Percentiles rank a stretch among this genome's conserved stretches.
phyloP scores from a whole-genome alignment of 2,113 vertebrate genomes.

The Labeo catla region DNA sequence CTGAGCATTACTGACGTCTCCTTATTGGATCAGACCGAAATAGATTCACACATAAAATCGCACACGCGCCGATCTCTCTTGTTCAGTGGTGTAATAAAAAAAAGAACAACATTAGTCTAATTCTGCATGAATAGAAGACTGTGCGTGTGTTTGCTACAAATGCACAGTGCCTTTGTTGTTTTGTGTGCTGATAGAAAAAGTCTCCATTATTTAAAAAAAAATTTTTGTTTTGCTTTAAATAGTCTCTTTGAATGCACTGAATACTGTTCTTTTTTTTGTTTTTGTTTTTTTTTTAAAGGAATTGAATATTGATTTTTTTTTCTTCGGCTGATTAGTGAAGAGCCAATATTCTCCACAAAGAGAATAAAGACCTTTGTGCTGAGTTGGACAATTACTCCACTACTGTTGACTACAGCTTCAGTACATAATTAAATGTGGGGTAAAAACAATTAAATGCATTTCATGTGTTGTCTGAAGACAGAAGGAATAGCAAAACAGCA shows the following conservation, averaged over 20 bases:
- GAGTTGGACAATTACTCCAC: slow-evolving; percentile 22
- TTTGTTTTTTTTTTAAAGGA: neutral
- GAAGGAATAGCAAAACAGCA: neutral
- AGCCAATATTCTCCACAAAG: slow-evolving; percentile 35
- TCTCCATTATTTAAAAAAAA: slow-evolving; percentile 9
- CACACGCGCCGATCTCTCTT: slow-evolving; percentile 5
- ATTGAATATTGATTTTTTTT: slow-evolving; percentile 38
- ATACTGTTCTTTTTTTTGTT: slow-evolving; percentile 24
- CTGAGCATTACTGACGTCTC: slow-evolving; percentile 62
- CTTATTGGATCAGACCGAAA: slow-evolving; percentile 64
- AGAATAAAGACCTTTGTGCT: slow-evolving; percentile 20
- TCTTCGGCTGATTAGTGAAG: slow-evolving; percentile 37
- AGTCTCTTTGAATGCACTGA: slow-evolving; percentile 22
- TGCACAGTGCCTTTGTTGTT: slow-evolving; percentile 53
- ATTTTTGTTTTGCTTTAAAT: neutral
- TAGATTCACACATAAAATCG: slow-evolving; percentile 28
- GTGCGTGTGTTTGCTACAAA: slow-evolving; percentile 29
- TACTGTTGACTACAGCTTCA: slow-evolving; percentile 10
- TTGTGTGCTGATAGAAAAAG: slow-evolving; percentile 43
- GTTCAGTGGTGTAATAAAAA: slow-evolving; percentile 50
- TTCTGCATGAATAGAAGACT: slow-evolving; percentile 41
- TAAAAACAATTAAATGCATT: neutral
- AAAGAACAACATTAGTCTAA: slow-evolving; percentile 59
- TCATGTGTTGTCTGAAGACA: neutral
- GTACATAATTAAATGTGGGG: slow-evolving; percentile 3